Evolutionary conservation across 2,888 invertebrate genomes (phyloP).

Genomic region (Herminia tarsipennalis): DNA sequence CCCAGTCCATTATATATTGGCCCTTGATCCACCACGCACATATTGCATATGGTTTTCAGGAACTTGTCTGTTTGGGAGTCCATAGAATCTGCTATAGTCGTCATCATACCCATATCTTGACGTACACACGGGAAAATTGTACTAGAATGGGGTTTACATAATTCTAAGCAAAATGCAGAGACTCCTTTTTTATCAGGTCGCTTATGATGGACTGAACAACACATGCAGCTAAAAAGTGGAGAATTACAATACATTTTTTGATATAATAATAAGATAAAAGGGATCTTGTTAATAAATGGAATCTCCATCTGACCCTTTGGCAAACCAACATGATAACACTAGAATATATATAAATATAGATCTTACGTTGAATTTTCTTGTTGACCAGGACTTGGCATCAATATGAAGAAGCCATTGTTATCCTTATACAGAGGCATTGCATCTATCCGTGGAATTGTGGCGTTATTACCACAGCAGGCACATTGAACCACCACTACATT

Average conservation of each 20-base stretch:
- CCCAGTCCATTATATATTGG: constrained; percentile 2
- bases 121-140: not conserved
- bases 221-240: constrained; percentile 6
- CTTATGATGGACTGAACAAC: not conserved
- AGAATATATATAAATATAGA: no score
- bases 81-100: constrained; percentile 1
- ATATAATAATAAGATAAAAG: no score
- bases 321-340: no score
- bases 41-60: not conserved
- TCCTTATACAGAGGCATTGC: constrained; percentile 17
- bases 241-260: not conserved
- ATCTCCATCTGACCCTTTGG: no score
- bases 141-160: constrained; percentile 10
- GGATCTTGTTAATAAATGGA: no score
- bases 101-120: constrained; percentile 11
- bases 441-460: constrained; percentile 6
- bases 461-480: constrained; percentile 36
- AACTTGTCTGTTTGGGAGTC: not conserved
- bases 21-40: constrained; percentile 1
- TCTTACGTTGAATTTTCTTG: not conserved
- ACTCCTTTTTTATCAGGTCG: not conserved
- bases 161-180: constrained; percentile 4
- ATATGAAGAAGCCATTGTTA: constrained; percentile 40
- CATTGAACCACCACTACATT: constrained; percentile 49
- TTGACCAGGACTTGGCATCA: constrained; percentile 29